phyloP scores from a whole-genome alignment of 1,140 invertebrate genomes.

The Heliothis virescens region DNA sequence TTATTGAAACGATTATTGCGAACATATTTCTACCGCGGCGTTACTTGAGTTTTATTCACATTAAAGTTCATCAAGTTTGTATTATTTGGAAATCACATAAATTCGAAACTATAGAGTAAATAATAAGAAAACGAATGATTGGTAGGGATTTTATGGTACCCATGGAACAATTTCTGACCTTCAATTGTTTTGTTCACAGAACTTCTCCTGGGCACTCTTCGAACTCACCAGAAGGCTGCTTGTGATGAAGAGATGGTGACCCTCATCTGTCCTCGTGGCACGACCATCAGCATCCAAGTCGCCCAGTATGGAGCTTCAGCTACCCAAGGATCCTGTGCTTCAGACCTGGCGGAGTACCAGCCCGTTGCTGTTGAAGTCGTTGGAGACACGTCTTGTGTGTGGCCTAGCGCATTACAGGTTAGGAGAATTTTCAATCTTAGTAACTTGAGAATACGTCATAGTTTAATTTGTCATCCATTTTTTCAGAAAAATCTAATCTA shows the following conservation, averaged over 20 bases:
- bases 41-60: no score
- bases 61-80: no score
- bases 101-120: no score
- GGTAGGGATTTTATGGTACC: no score
- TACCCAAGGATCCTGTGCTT: constrained; percentile 88
- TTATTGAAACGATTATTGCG: no score
- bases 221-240: constrained; percentile 94
- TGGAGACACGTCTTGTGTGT: constrained; percentile 83
- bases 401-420: constrained; percentile 87
- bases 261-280: constrained; percentile 94
- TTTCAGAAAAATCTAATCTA: no score
- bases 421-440: constrained; percentile 46
- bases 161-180: no score
- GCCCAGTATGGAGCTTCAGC: constrained; percentile 87
- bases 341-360: constrained; percentile 90
- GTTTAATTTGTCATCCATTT: not conserved
- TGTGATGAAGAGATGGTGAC: constrained; percentile 95
- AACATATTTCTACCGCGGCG: no score
- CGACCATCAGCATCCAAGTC: constrained; percentile 94
- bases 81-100: no score
- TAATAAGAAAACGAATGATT: no score
- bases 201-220: constrained; percentile 94
- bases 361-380: constrained; percentile 84
- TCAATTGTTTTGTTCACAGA: constrained; percentile 86
- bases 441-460: not conserved